Base-by-base conservation (phyloP, 2,113 vertebrate species). In the Phocoena phocoena region DNA sequence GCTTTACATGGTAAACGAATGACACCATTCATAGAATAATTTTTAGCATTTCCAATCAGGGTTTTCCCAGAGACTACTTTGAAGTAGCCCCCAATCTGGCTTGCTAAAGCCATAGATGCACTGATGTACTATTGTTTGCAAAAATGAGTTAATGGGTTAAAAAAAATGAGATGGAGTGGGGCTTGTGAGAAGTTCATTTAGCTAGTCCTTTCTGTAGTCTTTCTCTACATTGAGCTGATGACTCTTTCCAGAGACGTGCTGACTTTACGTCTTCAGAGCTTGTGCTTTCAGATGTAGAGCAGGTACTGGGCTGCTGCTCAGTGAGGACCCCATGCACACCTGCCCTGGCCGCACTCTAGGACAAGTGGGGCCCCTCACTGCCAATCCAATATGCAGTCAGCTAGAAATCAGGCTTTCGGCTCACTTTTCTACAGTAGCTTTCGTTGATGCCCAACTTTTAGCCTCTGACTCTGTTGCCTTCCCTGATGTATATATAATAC, bases 41-140 rank as follows among this genome's bases (percentile, higher is more conserved):
- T 91, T 93, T 94, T 68, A 88, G 55, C 36, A 38, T 88, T 81
- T 86, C 55, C 68, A 74, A 55, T 67, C 68, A 92, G 70, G 15
- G 12, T 81, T 97, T 96, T 71, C 31, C 74, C 80, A 26, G 41
- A 74, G 90, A 71, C 44, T 91, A 94, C 65, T 68, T 88, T 62
- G 15, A 86, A 90, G 74, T 55, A 41, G 44, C 70, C 60, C 83
- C n/a, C 65, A 83, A 0, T 62, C 60, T 74, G n/a, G 26, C 28
- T 67, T 58, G 44, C 82, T 41, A 91, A 87, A 71, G 20, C 38
- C 23, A 4, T 2, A 2, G 67, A 23, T 47, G 33, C 82, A 33
- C 71, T n/a, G 47, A 70, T 60, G 21, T 5, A 58, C 8, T 41
- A 3, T 44, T 62, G 31, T 63, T 85, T 74, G 58, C n/a, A 77